Evolutionary conservation across 1,140 invertebrate species (phyloP).

Genomic region (Musca vetustissima): DNA sequence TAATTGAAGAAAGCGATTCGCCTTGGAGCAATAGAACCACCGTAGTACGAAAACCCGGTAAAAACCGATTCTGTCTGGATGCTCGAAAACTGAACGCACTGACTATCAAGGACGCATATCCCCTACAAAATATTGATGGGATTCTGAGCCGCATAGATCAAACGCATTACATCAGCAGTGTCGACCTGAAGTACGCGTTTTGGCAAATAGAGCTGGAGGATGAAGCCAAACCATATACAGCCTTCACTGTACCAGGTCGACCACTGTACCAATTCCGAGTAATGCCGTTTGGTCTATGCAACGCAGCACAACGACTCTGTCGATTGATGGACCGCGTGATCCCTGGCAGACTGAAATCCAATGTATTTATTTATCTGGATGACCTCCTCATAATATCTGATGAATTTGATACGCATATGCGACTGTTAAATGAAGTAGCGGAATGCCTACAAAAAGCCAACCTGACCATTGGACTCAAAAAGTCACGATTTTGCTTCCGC

Average conservation of each 20-base stretch:
- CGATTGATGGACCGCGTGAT: constrained; percentile 31
- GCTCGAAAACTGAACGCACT: no score
- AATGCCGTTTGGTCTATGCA: neutral
- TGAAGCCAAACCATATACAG: constrained; percentile 28
- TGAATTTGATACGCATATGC: neutral
- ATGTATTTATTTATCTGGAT: constrained; percentile 14
- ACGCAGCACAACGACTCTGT: neutral
- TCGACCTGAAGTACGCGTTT: constrained; percentile 50
- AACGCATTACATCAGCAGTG: constrained; percentile 34
- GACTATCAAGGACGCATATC: neutral
- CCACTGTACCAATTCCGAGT: neutral
- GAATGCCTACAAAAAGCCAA: neutral
- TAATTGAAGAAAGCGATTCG: no score
- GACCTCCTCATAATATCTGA: neutral
- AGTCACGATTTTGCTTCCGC: neutral
- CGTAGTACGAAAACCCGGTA: no score
- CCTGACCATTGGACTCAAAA: neutral
- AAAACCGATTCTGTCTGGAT: no score
- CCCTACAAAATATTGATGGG: neutral
- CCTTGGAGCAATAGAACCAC: no score
- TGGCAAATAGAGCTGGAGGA: constrained; percentile 46
- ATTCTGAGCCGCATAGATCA: no score
- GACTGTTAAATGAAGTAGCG: neutral
- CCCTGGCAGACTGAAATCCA: neutral
- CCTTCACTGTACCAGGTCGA: constrained; percentile 2